Conservation (phyloP, 2,888 invertebrate genomes). For the Melipona bicolor region DNA sequence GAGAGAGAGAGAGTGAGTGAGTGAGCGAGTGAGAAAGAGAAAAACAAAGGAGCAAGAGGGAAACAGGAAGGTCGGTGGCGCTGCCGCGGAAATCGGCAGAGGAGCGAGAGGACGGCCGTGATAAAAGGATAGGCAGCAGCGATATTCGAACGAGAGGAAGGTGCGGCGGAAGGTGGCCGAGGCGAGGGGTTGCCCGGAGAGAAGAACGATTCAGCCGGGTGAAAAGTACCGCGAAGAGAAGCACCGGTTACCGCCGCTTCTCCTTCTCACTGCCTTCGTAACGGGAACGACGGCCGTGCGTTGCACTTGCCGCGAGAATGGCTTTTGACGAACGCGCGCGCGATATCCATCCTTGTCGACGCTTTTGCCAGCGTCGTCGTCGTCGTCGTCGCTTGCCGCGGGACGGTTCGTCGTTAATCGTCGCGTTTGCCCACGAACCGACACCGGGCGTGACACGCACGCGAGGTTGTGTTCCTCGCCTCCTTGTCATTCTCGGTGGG, state of each 20-base stretch:
- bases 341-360: conserved; percentile 37
- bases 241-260: conserved; percentile 51
- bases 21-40: conserved; percentile 48
- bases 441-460: not conserved
- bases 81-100: conserved; percentile 69
- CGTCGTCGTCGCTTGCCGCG: conserved; percentile 17
- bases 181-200: conserved; percentile 45
- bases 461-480: not conserved
- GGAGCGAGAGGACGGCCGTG: conserved; percentile 27
- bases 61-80: conserved; percentile 67
- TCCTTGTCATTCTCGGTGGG: conserved; percentile 4
- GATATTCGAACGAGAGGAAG: not conserved
- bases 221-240: conserved; percentile 50
- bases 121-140: conserved; percentile 49
- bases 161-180: conserved; percentile 41
- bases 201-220: conserved; percentile 53
- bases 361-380: conserved; percentile 30
- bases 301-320: conserved; percentile 46
- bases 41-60: conserved; percentile 47
- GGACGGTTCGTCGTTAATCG: conserved; percentile 48
- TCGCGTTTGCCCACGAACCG: conserved; percentile 17
- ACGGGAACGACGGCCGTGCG: conserved; percentile 32
- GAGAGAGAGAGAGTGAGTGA: conserved; percentile 54
- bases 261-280: conserved; percentile 31
- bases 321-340: conserved; percentile 44